Evolutionary conservation across 2,113 vertebrate species (phyloP).

Genomic region (Bambusicola thoracicus): DNA sequence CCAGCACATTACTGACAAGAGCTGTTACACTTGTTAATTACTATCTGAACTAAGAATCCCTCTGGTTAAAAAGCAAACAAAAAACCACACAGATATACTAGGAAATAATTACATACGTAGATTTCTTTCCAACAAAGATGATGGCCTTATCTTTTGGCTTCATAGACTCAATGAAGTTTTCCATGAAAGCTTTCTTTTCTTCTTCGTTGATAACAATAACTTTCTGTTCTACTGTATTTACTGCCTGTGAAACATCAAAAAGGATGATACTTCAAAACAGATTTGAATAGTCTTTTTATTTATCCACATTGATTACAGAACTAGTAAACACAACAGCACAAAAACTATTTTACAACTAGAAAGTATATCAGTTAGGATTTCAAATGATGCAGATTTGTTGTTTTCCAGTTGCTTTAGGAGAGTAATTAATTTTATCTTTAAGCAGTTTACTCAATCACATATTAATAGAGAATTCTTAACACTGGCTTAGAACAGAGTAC

Average conservation of each 20-base stretch:
- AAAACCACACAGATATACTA: neutral
- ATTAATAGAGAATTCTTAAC: neutral
- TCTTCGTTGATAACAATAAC: constrained; percentile 88
- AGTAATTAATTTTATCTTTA: neutral
- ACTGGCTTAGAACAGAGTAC: neutral
- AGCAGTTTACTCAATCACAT: neutral
- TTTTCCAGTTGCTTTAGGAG: neutral
- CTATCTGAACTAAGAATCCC: neutral
- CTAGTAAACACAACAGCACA: neutral
- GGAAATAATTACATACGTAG: constrained; percentile 80
- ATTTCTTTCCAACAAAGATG: constrained; percentile 94
- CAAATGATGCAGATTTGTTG: neutral
- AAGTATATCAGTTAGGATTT: neutral
- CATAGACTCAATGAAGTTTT: constrained; percentile 87
- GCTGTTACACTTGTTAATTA: neutral
- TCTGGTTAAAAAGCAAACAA: neutral
- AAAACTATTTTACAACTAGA: neutral
- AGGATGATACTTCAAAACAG: neutral
- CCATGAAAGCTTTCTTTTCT: constrained; percentile 87
- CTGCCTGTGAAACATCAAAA: constrained; percentile 81
- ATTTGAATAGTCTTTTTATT: neutral
- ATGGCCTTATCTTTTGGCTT: constrained; percentile 89
- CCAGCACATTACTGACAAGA: neutral
- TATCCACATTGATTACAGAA: neutral
- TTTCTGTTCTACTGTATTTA: constrained; percentile 88